Evolutionary conservation across 2,113 vertebrate genomes (phyloP).

Genomic region (Struthidea cinerea): DNA sequence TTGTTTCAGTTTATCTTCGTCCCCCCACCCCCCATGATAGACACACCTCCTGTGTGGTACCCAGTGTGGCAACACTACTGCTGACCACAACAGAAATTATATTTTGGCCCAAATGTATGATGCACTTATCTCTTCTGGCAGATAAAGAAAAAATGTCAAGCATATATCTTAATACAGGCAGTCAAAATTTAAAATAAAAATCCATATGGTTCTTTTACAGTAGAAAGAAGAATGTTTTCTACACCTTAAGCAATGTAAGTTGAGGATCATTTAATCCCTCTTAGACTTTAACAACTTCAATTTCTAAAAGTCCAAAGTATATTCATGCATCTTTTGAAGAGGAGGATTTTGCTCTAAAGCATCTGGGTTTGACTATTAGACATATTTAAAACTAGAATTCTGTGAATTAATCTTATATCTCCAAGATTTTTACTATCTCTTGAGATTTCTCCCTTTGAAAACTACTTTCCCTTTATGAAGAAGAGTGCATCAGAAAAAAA

Average conservation of each 20-base stretch:
- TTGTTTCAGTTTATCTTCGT: not conserved
- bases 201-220: not conserved
- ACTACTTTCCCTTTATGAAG: not conserved
- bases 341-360: not conserved
- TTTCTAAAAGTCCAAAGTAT: not conserved
- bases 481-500: not conserved
- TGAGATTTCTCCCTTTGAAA: not conserved
- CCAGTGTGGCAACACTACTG: not conserved
- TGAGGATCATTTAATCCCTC: not conserved
- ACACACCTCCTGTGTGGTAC: not conserved
- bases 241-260: not conserved
- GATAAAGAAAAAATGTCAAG: not conserved
- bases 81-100: not conserved
- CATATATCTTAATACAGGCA: not conserved
- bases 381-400: not conserved
- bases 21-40: not conserved
- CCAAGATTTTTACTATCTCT: not conserved
- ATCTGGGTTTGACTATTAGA: not conserved
- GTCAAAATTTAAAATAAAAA: not conserved
- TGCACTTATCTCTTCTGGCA: not conserved
- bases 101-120: not conserved
- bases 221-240: not conserved
- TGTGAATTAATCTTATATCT: not conserved
- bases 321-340: not conserved
- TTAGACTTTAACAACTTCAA: not conserved